Evolutionary conservation across 2,888 invertebrate species (phyloP), one percentile per base, ranked within the genome.

Genomic region (Neocrepidodera transversa): DNA sequence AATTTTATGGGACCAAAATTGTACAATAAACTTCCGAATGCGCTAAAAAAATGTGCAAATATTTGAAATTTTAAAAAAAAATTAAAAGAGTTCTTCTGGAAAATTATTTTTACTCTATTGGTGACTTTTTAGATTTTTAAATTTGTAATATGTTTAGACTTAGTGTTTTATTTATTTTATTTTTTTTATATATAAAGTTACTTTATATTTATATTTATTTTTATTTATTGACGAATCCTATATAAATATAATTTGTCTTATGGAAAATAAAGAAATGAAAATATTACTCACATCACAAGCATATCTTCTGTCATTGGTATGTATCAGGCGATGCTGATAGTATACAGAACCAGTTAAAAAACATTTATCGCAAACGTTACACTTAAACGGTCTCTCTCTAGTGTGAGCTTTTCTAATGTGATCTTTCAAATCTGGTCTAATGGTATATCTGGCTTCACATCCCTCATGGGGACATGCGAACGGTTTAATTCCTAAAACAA

Each of bases 351-450:
- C 86, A 0, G 86, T 86, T 2, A 86, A 73, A 67, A 86, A 86
- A 13, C 85, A 83, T 71, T 86, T 86, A 45, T 83, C 82, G 65
- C 86, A 86, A 5, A 85, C 83, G 23, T 82, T 78, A 62, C 86
- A 86, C 64, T 85, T 85, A 67, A 85, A 86, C 0, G 86, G 86
- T 1, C 86, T 76, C 70, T 86, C 86, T n/a, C 86, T 80, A 0
- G 86, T 86, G 62, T 86, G 86, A 17, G 86, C 86, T 71, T 86
- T 86, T 16, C 86, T 79, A 11, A 85, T 86, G 60, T 86, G 86
- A 70, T 86, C 86, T 59, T 86, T 86, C 16, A 86, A 74, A 71
- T 86, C 86, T 0, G 86, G 86, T 17, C 86, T 82, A 35, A 86
- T 86, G 1, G 86, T 86, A 63, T 86, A 86, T 63, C 84, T 81